Evolutionary conservation across 2,797 vertebrate genomes (phyloP).

Genomic region (Peromyscus eremicus): DNA sequence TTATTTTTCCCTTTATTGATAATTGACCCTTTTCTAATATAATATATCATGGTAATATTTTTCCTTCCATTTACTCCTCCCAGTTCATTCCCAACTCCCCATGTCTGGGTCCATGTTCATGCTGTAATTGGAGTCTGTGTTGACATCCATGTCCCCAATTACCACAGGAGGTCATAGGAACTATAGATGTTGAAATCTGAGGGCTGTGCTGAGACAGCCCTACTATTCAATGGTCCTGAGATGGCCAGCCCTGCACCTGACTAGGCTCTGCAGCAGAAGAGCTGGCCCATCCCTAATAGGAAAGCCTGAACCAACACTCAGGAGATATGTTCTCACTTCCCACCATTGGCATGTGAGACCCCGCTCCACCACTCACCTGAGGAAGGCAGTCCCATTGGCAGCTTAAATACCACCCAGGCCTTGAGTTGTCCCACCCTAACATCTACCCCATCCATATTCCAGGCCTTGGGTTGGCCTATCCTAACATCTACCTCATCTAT

Average conservation of each 20-base stretch:
- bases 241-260: not conserved
- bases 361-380: not conserved
- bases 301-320: not conserved
- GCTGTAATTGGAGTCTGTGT: not conserved
- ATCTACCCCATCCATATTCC: no score
- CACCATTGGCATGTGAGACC: not conserved
- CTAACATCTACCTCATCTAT: no score
- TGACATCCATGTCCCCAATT: fast-evolving
- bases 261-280: not conserved
- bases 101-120: not conserved
- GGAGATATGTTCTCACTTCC: not conserved
- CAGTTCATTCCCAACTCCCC: not conserved
- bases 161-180: not conserved
- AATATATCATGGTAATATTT: not conserved
- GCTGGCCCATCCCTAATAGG: no score
- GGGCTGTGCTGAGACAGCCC: no score
- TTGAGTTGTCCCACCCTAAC: no score
- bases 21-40: not conserved
- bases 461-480: no score
- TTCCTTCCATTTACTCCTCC: no score
- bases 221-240: not conserved
- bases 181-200: no score
- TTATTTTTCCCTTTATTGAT: not conserved
- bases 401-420: no score
- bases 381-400: not conserved